Evolutionary conservation across 2,113 vertebrate species (phyloP), one percentile per base, ranked within the genome.

Genomic region (Kobus ellipsiprymnus): DNA sequence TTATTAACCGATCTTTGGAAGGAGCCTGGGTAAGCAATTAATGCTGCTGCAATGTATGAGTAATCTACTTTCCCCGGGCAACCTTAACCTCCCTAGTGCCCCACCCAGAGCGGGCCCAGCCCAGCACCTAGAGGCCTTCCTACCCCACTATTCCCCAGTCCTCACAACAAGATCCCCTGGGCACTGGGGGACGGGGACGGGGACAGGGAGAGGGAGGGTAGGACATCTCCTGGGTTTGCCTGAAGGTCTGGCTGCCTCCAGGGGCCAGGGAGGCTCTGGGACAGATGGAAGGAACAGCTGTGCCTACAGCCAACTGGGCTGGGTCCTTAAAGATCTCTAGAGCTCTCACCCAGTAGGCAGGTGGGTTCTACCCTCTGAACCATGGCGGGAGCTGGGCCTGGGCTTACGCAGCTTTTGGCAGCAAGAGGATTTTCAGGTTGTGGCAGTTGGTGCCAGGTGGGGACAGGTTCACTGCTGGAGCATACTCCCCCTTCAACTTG

Each of bases 391-490:
- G 62, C 62, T 44, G 21, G 89, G 82, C 92, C 67, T 97, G 92
- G 95, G 96, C 64, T 97, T 87, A 91, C 89, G 64, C 85, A 46
- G 90, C 88, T 94, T 48, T 77, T 84, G 91, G 87, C 87, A 89
- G 89, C 81, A 77, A 97, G 96, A 97, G 74, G 96, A 97, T 97
- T 97, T 98, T 98, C 97, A 97, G 89, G 97, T 98, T 98, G 95
- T 94, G 92, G 86, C 97, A 87, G 95, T 62, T 93, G 90, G 95
- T 92, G 59, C 88, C 29, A 21, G 94, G 92, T 90, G 55, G 97
- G 59, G 83, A 98, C 93, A 90, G 94, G 87, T 96, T 71, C 21
- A 9, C 57, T 81, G 95, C 82, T 96, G 82, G 25, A 86, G 55
- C 97, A 52, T 64, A 93, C 16, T 95, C 23, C 55, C 23, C 64